Base-by-base conservation (phyloP, 2,113 vertebrate species). In the Arenaria interpres region DNA sequence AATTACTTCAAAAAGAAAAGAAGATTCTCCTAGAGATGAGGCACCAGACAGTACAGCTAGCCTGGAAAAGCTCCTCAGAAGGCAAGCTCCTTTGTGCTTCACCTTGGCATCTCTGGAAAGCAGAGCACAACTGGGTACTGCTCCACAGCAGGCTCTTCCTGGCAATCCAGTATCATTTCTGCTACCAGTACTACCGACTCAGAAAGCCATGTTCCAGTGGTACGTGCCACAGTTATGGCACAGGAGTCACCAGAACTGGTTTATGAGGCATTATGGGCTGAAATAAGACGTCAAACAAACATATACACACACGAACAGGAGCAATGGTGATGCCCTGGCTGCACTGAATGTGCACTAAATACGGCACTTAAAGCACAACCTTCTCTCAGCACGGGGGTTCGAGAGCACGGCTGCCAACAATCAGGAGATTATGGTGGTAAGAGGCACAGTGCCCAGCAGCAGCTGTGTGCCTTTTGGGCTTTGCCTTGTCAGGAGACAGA, bases 371-470 rank as follows among this genome's bases (percentile, higher is more conserved):
- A 72, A 93, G 41, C 24, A 39, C 23, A 41, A 9, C 10, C 60
- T 62, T 20, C 20, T 57, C 69, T 54, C 3, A 1, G 28, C 35
- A 46, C 0, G 1, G 6, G 21, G 4, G 5, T 41, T 56, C 1
- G 1, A 35, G 18, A 57, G 13, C 41, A 76, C 50, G 21, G 27
- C 64, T 84, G 39, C 13, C 1, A 5, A 27, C 33, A 78, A 37
- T 18, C n/a, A 48, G 53, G 30, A 50, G 60, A 45, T 32, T 57
- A n/a, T 8, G 20, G 39, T 37, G 41, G 45, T 27, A 33, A 48
- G 19, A 81, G n/a, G 57, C 25, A 71, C 22, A 35, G 28, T 43
- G 48, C 12, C 27, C 37, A 77, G 43, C 30, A 50, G 57, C 41
- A 71, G 54, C 45, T 33, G 50, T 37, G 13, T 0, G 0, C 21